Evolutionary conservation across 2,113 vertebrate species (phyloP), one percentile per base, ranked within the genome.

Genomic region (Rhadina sibilatrix): DNA sequence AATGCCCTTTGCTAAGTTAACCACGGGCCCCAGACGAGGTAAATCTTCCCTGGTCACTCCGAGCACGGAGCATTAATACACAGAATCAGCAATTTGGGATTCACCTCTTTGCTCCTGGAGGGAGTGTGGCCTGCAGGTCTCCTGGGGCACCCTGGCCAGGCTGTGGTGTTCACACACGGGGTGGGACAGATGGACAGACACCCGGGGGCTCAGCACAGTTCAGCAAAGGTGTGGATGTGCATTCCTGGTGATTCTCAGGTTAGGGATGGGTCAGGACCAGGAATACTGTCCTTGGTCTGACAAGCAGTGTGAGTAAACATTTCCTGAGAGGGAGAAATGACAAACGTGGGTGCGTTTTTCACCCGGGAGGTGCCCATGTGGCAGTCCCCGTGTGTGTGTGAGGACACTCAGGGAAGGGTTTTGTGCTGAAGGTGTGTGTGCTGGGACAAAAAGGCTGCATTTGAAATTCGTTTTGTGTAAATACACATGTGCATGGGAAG

Each of bases 121-220:
- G 1, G 79, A 33, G 14, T 0, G 4, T 12, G 59, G 17, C 42
- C 59, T 63, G 64, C 68, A 56, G 50, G 4, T 23, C 47, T 60
- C 60, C 68, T 24, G 57, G 15, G 24, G 7, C 23, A 3, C 7
- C 14, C 59, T 28, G 82, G 1, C 77, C 4, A 0, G 8, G 69
- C 38, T 35, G 37, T 35, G 4, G 17, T 33, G 28, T 4, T 74
- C 78, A 3, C 44, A 9, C 27, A 8, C 0, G 1, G 1, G 1
- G 40, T 59, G 68, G 54, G 44, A 3, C 38, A 59, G 22, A 46
- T 11, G 12, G 19, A 3, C 33, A 37, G 33, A 72, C 68, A 47
- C 66, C 63, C 12, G 2, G 11, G 57, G 74, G 40, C 18, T 65
- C 66, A 85, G 74, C 66, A 4, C 21, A 7, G 54, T 9, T 49